phyloP scores from a whole-genome alignment of 2,888 invertebrate species.

The Alsophila aescularia region DNA sequence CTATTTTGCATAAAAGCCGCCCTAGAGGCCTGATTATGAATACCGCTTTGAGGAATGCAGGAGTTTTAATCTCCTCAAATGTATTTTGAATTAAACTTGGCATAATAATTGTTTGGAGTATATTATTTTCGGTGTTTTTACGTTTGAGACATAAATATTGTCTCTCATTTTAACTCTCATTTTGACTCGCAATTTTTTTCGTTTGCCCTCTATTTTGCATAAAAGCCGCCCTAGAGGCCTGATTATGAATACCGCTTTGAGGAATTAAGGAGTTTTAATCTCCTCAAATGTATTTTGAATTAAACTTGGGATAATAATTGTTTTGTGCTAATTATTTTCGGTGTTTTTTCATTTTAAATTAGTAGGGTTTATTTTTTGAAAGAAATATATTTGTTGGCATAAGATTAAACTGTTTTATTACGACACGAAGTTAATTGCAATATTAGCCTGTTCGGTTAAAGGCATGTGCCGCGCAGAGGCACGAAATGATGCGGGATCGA shows the following conservation, averaged over 20 bases:
- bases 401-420: too few relatives aligned
- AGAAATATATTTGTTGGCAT: too few relatives aligned
- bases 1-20: slow-evolving; percentile 60
- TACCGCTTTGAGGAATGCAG: slow-evolving; percentile 53
- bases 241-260: slow-evolving; percentile 53
- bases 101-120: slow-evolving; percentile 4
- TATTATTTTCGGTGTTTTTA: slow-evolving; percentile 23
- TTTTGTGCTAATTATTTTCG: background rate
- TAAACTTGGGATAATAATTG: slow-evolving; percentile 26
- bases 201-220: slow-evolving; percentile 57
- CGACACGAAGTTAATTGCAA: too few relatives aligned
- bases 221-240: slow-evolving; percentile 54
- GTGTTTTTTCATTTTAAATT: slow-evolving; percentile 54
- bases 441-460: too few relatives aligned
- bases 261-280: slow-evolving; percentile 51
- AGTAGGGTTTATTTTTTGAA: too few relatives aligned
- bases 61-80: slow-evolving; percentile 44
- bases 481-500: too few relatives aligned
- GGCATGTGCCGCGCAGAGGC: too few relatives aligned
- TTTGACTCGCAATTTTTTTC: slow-evolving; percentile 43
- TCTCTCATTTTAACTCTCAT: slow-evolving; percentile 49
- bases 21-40: slow-evolving; percentile 54
- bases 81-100: slow-evolving; percentile 39
- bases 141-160: slow-evolving; percentile 74
- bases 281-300: slow-evolving; percentile 42